Base-by-base conservation (phyloP, 1,140 invertebrate species). In the Drosophila repleta region DNA sequence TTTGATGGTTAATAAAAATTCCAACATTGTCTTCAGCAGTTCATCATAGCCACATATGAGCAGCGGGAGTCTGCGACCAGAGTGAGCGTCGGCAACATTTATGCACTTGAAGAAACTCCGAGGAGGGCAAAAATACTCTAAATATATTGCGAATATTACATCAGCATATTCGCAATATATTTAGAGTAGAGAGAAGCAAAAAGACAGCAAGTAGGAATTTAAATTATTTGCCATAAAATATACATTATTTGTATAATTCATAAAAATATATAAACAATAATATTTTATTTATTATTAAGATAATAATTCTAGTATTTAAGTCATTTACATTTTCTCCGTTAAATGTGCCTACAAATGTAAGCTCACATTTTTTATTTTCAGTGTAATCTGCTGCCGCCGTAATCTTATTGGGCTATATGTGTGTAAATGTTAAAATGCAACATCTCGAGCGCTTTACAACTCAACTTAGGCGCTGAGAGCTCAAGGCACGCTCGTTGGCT, bases 1-100 rank as follows among this genome's bases (percentile, higher is more conserved):
- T 84, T 83, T 88, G 83, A 88, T 88, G 83, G 83, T 88, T 88
- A 88, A 88, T 88, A 88, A 88, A 88, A 88, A 88, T 88, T 88
- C 83, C 83, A 88, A 88, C 83, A 88, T 88, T 88, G 83, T 88
- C 83, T 88, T 62, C 65, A 53, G 66, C 78, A 88, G 83, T 88
- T 88, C 83, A 88, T 88, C 83, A 88, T 88, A 69, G 74, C 77
- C 55, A 55, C 74, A 70, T 69, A 80, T 84, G 70, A 64, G 53
- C 73, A 76, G 76, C 69, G 52, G 74, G 63, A 69, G 76, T 39
- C 58, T 65, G 65, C 57, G 53, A 17, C 67, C 17, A 46, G 60
- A 76, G 41, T 63, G 52, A 55, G 52, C 66, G 60, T 66, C 78
- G 82, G 82, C 74, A 85, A 70, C 70, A 75, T 78, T 75, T 60